A percentile compares a stretch with the other conserved stretches of the same genome.
These are phyloP conservation scores for Carapus acus DNA, from an alignment of 2,797 vertebrate genomes.

Conservation along the genomic window DNA sequence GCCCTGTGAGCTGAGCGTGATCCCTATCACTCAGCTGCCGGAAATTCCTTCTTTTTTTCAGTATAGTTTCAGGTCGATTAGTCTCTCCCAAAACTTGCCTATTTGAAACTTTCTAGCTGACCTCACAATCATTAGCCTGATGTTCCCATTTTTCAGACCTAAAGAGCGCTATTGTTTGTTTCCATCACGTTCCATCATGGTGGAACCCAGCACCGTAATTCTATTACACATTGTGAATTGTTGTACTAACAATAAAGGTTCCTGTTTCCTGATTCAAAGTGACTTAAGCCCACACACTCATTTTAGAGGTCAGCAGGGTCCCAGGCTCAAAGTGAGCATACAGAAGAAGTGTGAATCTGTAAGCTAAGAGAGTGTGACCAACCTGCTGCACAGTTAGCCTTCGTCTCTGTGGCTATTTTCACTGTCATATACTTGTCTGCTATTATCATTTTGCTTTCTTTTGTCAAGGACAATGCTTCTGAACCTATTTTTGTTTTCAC, in stretches of 20 bases:
- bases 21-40: background rate
- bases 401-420: conserved; percentile 1
- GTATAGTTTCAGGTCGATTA: conserved; percentile 4
- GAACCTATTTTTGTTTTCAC: conserved; percentile 7
- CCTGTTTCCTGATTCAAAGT: too few species aligned
- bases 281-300: conserved; percentile 43
- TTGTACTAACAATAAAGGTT: too few species aligned
- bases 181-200: too few species aligned
- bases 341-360: conserved; percentile 27
- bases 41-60: conserved; percentile 1
- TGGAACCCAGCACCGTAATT: too few species aligned
- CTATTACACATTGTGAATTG: too few species aligned
- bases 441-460: conserved; percentile 34
- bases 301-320: conserved; percentile 45
- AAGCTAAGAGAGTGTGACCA: conserved; percentile 21
- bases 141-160: conserved; percentile 5
- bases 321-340: conserved; percentile 20
- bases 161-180: conserved; percentile 30
- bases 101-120: conserved; percentile 19
- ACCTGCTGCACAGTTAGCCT: conserved; percentile 9
- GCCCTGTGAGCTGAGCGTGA: conserved; percentile 2
- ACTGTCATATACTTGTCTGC: conserved; percentile 26
- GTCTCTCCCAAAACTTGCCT: background rate
- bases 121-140: conserved; percentile 7
- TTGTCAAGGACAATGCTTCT: conserved; percentile 13